Base-by-base conservation (phyloP, 2,888 invertebrate species). In the Zhengitettix transpicula region DNA sequence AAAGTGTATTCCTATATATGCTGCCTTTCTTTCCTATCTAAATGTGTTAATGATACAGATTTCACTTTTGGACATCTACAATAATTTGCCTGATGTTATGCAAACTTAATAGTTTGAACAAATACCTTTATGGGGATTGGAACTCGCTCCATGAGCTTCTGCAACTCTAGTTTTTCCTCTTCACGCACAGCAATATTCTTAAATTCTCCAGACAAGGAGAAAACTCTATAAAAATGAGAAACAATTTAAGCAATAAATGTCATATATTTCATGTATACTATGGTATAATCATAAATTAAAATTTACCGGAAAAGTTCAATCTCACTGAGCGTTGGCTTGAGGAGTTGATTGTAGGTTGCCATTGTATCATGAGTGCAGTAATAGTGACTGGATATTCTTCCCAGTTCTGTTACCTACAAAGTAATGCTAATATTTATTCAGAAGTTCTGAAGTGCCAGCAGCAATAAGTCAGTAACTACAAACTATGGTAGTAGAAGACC, bases 331-430 rank as follows among this genome's bases (percentile, higher is more conserved):
- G 96, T 98, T 14, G 97, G 93, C 72, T 98, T 97, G 63, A 99
- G 74, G 56, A 98, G 78, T 71, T 97, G 95, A 73, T 97, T 96
- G 76, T 98, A 99, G 0, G 92, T 90, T 67, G 90, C 82, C 85
- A 99, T 97, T 0, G 97, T 94, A 66, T 98, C 97, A 73, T 92
- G 87, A 0, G 97, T 95, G 71, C 96, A 93, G 75, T 99, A 99
- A 78, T 90, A 99, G 77, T 99, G 97, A 0, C 96, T 96, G 7
- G 98, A 93, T 69, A 99, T 99, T 47, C 99, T 82, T 1, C 99
- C 99, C 11, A 98, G 77, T 74, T 98, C 98, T 0, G 97, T 97
- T 0, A 91, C 86, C 70, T 89, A 83, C 66, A 82, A 55, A n/a
- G 1, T 9, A 17, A 79, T 66, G 58, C 10, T 59, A 40, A 56